phyloP scores from a whole-genome alignment of 2,797 vertebrate genomes.

The Danio choprae region DNA sequence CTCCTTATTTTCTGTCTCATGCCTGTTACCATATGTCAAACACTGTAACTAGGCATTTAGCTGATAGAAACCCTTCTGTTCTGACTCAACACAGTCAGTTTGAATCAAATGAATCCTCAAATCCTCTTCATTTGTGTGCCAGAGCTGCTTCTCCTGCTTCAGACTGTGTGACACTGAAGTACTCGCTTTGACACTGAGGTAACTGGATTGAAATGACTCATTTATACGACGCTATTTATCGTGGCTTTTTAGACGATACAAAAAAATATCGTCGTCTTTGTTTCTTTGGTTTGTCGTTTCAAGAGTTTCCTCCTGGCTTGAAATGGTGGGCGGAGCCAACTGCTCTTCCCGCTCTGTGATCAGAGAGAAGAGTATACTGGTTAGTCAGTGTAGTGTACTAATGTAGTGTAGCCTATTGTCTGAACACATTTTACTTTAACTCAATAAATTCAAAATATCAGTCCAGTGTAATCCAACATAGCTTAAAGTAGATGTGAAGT shows the following conservation, averaged over 20 bases:
- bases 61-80: neutral
- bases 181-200: neutral
- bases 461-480: neutral
- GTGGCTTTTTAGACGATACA: neutral
- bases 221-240: neutral
- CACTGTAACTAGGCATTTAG: neutral
- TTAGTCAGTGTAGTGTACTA: neutral
- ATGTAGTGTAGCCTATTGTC: neutral
- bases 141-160: neutral
- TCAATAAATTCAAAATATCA: neutral
- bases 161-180: neutral
- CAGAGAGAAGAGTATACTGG: neutral
- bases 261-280: conserved; percentile 1
- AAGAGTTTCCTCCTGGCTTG: neutral
- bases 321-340: conserved; percentile 3
- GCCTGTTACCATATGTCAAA: neutral
- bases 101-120: too few relatives aligned
- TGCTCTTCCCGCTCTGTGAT: neutral
- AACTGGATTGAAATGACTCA: neutral
- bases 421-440: neutral
- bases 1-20: neutral
- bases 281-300: neutral
- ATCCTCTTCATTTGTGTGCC: neutral
- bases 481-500: neutral
- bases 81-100: neutral